Evolutionary conservation across 2,113 vertebrate genomes (phyloP).

Genomic region (Crocuta crocuta): DNA sequence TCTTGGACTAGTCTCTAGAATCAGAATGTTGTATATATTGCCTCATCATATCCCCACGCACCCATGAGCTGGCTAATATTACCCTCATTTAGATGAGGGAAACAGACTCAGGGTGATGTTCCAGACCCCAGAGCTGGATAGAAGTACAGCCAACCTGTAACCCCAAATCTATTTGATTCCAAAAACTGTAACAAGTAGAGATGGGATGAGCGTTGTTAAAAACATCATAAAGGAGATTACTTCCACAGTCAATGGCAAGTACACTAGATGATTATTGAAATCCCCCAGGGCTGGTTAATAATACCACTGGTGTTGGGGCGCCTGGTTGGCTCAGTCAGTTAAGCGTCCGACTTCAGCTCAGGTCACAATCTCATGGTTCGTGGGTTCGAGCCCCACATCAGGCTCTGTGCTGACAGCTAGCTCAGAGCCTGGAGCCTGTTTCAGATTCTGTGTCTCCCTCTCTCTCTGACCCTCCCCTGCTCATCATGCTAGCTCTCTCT

Average conservation of each 20-base stretch:
- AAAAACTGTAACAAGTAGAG: neutral
- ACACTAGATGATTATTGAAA: neutral
- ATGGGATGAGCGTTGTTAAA: neutral
- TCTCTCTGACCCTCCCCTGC: too few species aligned
- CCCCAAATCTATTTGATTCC: neutral
- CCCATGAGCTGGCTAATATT: neutral
- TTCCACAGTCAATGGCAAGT: neutral
- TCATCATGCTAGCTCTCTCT: too few species aligned
- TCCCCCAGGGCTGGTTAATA: neutral
- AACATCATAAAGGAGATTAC: neutral
- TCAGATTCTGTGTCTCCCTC: too few species aligned
- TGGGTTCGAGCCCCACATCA: too few species aligned
- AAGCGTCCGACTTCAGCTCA: too few species aligned
- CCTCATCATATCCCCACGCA: neutral
- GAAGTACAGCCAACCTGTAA: neutral
- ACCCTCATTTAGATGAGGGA: neutral
- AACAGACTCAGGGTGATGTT: neutral
- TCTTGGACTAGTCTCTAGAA: neutral
- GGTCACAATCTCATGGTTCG: too few species aligned
- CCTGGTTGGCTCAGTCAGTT: too few species aligned
- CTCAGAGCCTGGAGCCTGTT: too few species aligned
- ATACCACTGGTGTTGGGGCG: neutral
- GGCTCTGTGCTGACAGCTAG: too few species aligned
- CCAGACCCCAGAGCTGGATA: neutral
- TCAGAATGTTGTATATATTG: neutral